Evolutionary conservation across 1,140 invertebrate species (phyloP), one percentile per base, ranked within the genome.

Genomic region (Eciton burchellii): DNA sequence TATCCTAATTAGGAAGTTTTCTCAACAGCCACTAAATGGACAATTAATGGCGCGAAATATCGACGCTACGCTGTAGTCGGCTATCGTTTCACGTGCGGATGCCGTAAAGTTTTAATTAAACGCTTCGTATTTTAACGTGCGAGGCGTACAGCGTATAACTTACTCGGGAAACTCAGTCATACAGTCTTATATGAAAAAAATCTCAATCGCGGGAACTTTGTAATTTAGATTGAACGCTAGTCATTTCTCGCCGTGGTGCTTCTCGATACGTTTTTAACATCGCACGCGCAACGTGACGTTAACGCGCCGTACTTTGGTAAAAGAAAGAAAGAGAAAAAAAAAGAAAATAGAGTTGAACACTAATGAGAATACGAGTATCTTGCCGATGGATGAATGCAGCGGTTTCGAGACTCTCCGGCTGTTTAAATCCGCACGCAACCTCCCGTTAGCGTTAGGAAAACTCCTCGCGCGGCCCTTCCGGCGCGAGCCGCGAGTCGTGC

Each of bases 81-180:
- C 74, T 45, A 79, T 79, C 47, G 49, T 79, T 79, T 43, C 26
- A 43, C 19, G 60, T 59, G 35, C 74, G 21, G 11, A 56, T 54
- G 63, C 63, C 24, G 41, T 79, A 29, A 79, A 79, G 63, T 79
- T 79, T 79, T 79, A 79, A 79, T 79, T 79, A 70, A 79, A 79
- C 74, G 74, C 70, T 79, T 79, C 74, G 63, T 56, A 79, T 79
- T 79, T 79, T 68, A 77, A 79, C 16, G 62, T 29, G 16, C 29
- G 41, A 60, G 21, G 21, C n/a, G 43, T 29, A 14, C 21, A 70
- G 70, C 65, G 56, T 45, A 16, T 57, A 70, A 79, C 49, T 79
- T 43, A n/a, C n/a, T n/a, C 62, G 26, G 19, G 56, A 77, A 79
- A 63, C 74, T n/a, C 19, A 79, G 49, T 56, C 35, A 14, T 56